Base-by-base conservation (phyloP, 2,888 invertebrate genomes). In the Drosophila borealis region DNA sequence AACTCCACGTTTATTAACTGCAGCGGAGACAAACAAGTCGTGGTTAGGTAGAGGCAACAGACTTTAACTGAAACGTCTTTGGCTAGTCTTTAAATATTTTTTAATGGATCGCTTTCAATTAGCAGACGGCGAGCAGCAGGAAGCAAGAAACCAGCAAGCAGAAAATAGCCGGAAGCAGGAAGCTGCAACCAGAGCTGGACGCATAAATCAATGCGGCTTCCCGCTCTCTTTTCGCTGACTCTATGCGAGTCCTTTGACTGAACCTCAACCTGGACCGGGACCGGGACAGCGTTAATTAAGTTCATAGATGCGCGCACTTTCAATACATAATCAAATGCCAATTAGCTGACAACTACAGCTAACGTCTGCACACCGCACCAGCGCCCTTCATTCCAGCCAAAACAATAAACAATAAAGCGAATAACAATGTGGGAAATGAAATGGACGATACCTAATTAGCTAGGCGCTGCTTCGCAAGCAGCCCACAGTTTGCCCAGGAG, bases 241-340 rank as follows among this genome's bases (percentile, higher is more conserved):
- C 33, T 13, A n/a, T 50, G 29, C 21, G 53, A 13, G 41, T 17
- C 29, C 29, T 37, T 29, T 49, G 54, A 50, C 45, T n/a, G 6
- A 19, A 34, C 37, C 21, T 8, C 17, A 33, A 9, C 34, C 42
- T 33, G 49, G n/a, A 1, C 48, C 17, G 17, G 17, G 39, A 9
- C 34, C 42, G 39, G 49, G n/a, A 1, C 48, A 14, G 51, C 19
- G 54, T 49, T 81, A 70, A 73, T 73, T 74, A 74, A 68, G 68
- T 81, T 62, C 42, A 49, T 46, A 59, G 39, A 51, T 63, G 60
- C 34, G 55, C 67, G 60, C 57, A 63, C 62, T 61, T 67, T 72
- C 62, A 56, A 72, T 41, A 53, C 69, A 72, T 83, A 70, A 85
- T 83, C 74, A 83, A 82, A 82, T 83, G 81, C 70, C 80, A 85